These are phyloP conservation scores for Pogonognathellus flavescens DNA, from an alignment of 1,140 invertebrate species.

Conservation along the genomic window DNA sequence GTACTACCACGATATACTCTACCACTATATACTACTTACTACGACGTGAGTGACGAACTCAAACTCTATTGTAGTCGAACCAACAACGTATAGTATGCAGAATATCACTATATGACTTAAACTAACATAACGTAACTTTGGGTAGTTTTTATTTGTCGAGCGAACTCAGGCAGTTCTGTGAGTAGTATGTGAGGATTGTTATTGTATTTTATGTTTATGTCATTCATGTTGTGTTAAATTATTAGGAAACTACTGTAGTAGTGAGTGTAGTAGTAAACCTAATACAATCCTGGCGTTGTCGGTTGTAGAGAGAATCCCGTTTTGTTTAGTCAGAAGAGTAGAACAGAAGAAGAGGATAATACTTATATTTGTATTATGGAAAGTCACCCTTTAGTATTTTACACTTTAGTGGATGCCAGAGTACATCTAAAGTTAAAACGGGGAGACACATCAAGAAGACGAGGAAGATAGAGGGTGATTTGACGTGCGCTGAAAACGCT, in stretches of 20 bases:
- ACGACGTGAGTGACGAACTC: background rate
- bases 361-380: background rate
- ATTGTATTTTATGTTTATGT: conserved; percentile 33
- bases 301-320: background rate
- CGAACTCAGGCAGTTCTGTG: background rate
- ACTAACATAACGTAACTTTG: background rate
- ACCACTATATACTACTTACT: background rate
- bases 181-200: background rate
- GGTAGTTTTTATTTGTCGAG: background rate
- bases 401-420: conserved; percentile 33
- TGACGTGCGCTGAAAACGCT: conserved; percentile 29
- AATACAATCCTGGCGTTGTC: background rate
- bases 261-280: background rate
- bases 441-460: conserved; percentile 30
- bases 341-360: background rate
- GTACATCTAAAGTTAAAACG: conserved; percentile 46
- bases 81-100: no score
- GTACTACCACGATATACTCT: background rate
- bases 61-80: no score
- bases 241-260: conserved; percentile 14
- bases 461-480: conserved; percentile 31
- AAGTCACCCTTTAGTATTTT: conserved; percentile 24
- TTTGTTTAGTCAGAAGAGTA: background rate
- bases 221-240: conserved; percentile 36
- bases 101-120: no score